These are phyloP conservation scores for Crenuchus spilurus DNA, from an alignment of 2,797 vertebrate species.

Conservation along the genomic window DNA sequence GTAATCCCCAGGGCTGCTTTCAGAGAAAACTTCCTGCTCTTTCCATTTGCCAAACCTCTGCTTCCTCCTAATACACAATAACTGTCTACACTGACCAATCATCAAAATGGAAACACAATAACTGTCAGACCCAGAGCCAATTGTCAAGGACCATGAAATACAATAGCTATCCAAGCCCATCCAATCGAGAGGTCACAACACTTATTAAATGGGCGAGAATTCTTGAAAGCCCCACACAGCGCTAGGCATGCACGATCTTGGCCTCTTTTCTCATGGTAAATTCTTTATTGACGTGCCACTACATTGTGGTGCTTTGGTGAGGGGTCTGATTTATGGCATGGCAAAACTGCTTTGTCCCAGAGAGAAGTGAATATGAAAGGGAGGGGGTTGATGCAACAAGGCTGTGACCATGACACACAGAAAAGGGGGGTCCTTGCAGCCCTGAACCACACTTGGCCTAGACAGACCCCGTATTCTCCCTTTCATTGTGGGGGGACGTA, in stretches of 20 bases:
- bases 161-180: conserved; percentile 45
- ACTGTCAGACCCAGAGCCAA: conserved; percentile 38
- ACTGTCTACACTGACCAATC: conserved; percentile 61
- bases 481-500: not conserved
- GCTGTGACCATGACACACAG: conserved; percentile 64
- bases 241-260: conserved; percentile 71
- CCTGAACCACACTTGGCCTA: conserved; percentile 50
- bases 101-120: conserved; percentile 29
- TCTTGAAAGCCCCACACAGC: conserved; percentile 75
- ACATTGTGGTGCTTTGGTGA: conserved; percentile 73
- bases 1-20: conserved; percentile 62
- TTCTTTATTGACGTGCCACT: conserved; percentile 67
- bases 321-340: conserved; percentile 79
- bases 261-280: conserved; percentile 78
- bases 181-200: conserved; percentile 53
- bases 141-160: conserved; percentile 30
- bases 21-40: conserved; percentile 73
- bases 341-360: conserved; percentile 77
- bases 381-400: conserved; percentile 67
- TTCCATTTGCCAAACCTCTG: conserved; percentile 58
- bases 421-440: conserved; percentile 60
- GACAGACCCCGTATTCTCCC: conserved; percentile 48
- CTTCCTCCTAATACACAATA: conserved; percentile 42
- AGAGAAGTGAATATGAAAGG: conserved; percentile 69
- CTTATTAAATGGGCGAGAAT: conserved; percentile 73